Conservation (phyloP, 2,113 vertebrate species). For the Cisticola juncidis region DNA sequence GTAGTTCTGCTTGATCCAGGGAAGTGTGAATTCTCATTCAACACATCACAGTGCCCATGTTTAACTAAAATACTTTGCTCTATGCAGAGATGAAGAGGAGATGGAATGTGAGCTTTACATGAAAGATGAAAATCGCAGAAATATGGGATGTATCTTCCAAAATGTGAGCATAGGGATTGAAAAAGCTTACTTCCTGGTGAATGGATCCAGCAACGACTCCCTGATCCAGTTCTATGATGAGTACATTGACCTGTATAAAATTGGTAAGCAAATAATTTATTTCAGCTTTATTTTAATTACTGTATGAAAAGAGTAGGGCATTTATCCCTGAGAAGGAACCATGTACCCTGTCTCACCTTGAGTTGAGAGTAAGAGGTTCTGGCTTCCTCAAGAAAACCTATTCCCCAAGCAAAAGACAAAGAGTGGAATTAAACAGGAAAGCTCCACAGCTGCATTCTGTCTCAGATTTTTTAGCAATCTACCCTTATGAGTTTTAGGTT, state of each 20-base stretch:
- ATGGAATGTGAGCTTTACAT: slow-evolving; percentile 56
- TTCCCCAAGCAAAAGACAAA: neutral
- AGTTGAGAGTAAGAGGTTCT: neutral
- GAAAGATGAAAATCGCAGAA: neutral
- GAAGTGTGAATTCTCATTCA: neutral
- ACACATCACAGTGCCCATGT: neutral
- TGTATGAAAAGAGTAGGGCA: neutral
- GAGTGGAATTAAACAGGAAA: neutral
- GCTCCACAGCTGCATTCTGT: neutral
- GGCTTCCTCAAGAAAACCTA: neutral
- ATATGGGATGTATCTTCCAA: slow-evolving; percentile 38
- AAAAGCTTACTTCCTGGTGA: slow-evolving; percentile 34
- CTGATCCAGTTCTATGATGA: slow-evolving; percentile 7
- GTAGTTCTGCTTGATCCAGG: neutral
- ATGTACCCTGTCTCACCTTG: neutral
- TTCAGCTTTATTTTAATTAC: neutral
- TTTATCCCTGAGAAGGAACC: neutral
- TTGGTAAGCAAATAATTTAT: slow-evolving; percentile 24
- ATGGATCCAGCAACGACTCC: neutral
- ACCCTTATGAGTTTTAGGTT: neutral
- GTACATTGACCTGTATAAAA: neutral
- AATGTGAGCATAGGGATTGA: neutral
- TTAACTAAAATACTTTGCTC: neutral
- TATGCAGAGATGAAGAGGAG: neutral
- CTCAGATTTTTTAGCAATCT: neutral